A percentile compares a stretch with the other conserved stretches of the same genome.
Conservation (phyloP, 2,797 vertebrate genomes). For the Martes flavigula region DNA sequence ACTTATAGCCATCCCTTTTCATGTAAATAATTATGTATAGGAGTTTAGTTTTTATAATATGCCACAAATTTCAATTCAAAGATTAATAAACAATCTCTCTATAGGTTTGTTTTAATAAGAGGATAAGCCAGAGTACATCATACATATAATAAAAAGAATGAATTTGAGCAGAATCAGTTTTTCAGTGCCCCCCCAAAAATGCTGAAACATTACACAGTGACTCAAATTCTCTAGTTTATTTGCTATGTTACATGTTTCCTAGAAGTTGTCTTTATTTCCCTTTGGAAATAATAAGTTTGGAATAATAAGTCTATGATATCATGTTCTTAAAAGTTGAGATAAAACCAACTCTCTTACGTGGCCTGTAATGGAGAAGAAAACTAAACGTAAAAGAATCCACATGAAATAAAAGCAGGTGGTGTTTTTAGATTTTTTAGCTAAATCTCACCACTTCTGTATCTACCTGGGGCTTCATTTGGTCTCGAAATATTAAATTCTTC, state of each 20-base stretch:
- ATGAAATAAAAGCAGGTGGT: slow-evolving; percentile 27
- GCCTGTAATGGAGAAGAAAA: neutral
- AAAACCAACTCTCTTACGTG: neutral
- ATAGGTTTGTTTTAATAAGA: slow-evolving; percentile 60
- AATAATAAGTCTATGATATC: slow-evolving; percentile 13
- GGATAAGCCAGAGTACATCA: neutral
- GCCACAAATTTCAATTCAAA: slow-evolving; percentile 66
- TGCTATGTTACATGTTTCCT: neutral
- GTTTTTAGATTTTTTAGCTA: slow-evolving; percentile 41
- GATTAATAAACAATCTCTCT: slow-evolving; percentile 70
- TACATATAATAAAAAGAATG: slow-evolving; percentile 51
- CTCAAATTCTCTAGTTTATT: slow-evolving; percentile 20
- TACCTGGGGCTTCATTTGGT: neutral
- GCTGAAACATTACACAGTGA: neutral
- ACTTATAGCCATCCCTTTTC: slow-evolving; percentile 83
- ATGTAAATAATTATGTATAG: slow-evolving; percentile 77
- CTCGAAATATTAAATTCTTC: slow-evolving; percentile 41
- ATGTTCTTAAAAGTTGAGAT: slow-evolving; percentile 20
- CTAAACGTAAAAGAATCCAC: slow-evolving; percentile 10
- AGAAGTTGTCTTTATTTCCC: neutral
- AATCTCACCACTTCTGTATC: neutral
- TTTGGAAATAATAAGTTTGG: slow-evolving; percentile 1
- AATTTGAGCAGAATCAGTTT: slow-evolving; percentile 12
- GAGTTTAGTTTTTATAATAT: slow-evolving; percentile 69
- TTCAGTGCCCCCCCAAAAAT: neutral